Conservation (phyloP, 2,113 vertebrate genomes). For the Sander vitreus region DNA sequence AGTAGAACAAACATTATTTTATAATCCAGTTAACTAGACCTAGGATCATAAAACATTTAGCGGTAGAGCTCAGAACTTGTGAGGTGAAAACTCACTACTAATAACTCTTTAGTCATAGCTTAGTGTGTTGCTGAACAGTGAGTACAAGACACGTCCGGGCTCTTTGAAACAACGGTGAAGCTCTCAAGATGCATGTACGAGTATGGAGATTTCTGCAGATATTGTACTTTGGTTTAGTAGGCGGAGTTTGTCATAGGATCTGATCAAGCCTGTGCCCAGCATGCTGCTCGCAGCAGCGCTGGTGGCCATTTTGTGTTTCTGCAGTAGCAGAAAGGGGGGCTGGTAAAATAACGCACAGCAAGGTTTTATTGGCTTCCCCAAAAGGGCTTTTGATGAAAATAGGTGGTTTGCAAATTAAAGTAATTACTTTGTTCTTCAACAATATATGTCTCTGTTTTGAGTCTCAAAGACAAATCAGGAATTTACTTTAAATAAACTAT, state of each 20-base stretch:
- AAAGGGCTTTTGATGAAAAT: slow-evolving; percentile 9
- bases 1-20: slow-evolving; percentile 16
- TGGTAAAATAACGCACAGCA: slow-evolving; percentile 53
- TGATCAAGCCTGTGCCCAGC: slow-evolving; percentile 61
- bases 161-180: slow-evolving; percentile 17
- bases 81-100: background rate
- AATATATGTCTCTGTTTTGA: background rate
- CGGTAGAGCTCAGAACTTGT: background rate
- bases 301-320: slow-evolving; percentile 83
- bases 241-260: slow-evolving; percentile 71
- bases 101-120: slow-evolving; percentile 2
- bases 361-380: slow-evolving; percentile 31
- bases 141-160: background rate
- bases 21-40: background rate
- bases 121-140: slow-evolving; percentile 20
- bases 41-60: slow-evolving; percentile 8
- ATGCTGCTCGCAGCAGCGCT: slow-evolving; percentile 74
- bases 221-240: slow-evolving; percentile 51
- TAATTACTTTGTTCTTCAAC: background rate
- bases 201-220: slow-evolving; percentile 52
- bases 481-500: background rate
- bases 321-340: slow-evolving; percentile 59
- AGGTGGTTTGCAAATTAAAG: slow-evolving; percentile 7
- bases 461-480: background rate
- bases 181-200: slow-evolving; percentile 1